Evolutionary conservation across 2,888 invertebrate species (phyloP), one percentile per base, ranked within the genome.

Genomic region (Ophion ellenae): DNA sequence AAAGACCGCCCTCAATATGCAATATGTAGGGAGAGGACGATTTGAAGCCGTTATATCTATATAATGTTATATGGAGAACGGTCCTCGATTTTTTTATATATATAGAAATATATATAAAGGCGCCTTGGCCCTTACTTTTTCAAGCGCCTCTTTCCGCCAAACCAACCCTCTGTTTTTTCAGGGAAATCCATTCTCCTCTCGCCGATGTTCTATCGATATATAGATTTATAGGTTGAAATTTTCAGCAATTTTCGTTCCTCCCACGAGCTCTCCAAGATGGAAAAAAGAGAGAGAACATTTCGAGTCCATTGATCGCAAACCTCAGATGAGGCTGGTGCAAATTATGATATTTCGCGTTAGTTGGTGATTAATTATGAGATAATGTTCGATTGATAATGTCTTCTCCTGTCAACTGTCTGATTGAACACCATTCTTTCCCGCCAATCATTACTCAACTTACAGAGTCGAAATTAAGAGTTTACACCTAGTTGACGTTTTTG

Each of bases 131-230:
- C 47, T 9, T 67, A n/a, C 28, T 66, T 36, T 32, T n/a, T 47
- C 74, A 63, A 57, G 10, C 66, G 24, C 69, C 57, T 71, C 59
- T 10, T 70, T 10, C 71, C 64, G 79, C 20, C 45, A 84, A 85
- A 77, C 69, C 24, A 81, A 63, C 86, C 85, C 83, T 81, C 81
- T 74, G 47, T 61, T 40, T 71, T 40, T 71, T 76, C 17, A 20
- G 17, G 74, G 40, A n/a, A 36, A 79, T 36, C 67, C 24, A 32
- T 78, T 75, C 70, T 36, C 63, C 82, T 80, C 66, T 80, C 83
- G 88, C 88, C 90, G 91, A 92, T 93, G 91, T 91, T 90, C 90
- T 90, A 86, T 91, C 93, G 90, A 93, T 94, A 93, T 93, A 93
- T 24, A 24, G 24, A 24, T 24, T 24, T 24, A 24, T 24, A 24